Percentiles rank a stretch among this genome's conserved stretches.
phyloP scores from a whole-genome alignment of 2,888 invertebrate genomes.

The Eumerus sabulonum region DNA sequence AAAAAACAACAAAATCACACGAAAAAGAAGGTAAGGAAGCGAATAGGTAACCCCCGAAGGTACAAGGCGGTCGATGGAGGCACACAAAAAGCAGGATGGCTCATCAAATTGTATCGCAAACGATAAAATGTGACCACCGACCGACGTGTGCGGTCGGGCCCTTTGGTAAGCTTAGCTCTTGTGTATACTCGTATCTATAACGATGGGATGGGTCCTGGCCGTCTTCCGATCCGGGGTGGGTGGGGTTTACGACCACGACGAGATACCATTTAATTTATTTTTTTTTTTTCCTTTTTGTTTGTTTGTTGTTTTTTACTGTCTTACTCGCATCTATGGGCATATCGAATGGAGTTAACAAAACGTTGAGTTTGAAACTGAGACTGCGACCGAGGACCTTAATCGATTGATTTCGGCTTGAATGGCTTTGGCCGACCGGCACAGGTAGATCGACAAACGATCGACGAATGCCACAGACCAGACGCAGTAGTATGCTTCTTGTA shows the following conservation, averaged over 20 bases:
- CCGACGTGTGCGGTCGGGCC: conserved; percentile 66
- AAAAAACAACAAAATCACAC: conserved; percentile 8
- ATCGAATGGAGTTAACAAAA: conserved; percentile 68
- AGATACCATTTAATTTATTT: conserved; percentile 50
- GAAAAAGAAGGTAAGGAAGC: conserved; percentile 3
- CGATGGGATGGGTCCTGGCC: conserved; percentile 48
- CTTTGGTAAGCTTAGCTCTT: conserved; percentile 60
- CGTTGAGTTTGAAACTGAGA: conserved; percentile 26
- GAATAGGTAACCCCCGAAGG: conserved; percentile 15
- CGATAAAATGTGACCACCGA: conserved; percentile 66
- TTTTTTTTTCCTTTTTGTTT: conserved; percentile 51
- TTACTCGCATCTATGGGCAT: conserved; percentile 45
- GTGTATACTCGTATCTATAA: conserved; percentile 43
- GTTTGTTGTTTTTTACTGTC: too few species aligned
- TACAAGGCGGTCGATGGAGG: conserved; percentile 1
- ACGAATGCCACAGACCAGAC: conserved; percentile 4
- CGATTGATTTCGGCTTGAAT: conserved; percentile 66
- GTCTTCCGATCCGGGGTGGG: conserved; percentile 11
- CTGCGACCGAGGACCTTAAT: conserved; percentile 55
- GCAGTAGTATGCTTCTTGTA: not conserved
- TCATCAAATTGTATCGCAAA: conserved; percentile 66
- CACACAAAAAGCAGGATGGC: conserved; percentile 30
- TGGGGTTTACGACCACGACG: conserved; percentile 1
- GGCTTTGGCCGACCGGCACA: conserved; percentile 33
- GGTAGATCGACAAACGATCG: conserved; percentile 60